Percentiles rank a stretch among this genome's conserved stretches.
These are phyloP conservation scores for Dasypolia templi DNA, from an alignment of 2,888 invertebrate genomes.

Conservation along the genomic window DNA sequence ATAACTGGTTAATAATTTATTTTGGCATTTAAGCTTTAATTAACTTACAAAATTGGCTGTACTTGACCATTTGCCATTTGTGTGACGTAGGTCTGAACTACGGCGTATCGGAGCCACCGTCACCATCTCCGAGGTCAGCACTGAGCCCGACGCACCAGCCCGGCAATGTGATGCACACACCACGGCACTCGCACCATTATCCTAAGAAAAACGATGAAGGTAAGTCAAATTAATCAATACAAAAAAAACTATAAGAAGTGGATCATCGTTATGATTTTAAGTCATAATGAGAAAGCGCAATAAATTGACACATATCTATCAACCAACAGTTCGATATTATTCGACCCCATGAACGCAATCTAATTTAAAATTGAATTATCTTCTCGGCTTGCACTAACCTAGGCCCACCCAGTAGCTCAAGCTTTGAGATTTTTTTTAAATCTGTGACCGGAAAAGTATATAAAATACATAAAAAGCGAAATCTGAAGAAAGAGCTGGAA, in stretches of 20 bases:
- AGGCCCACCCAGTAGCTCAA: neutral
- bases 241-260: no score
- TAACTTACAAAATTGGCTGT: neutral
- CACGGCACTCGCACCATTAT: conserved; percentile 91
- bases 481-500: neutral
- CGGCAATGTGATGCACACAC: conserved; percentile 85
- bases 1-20: neutral
- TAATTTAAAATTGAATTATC: neutral
- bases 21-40: neutral
- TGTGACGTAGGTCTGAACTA: conserved; percentile 82
- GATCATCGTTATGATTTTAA: neutral
- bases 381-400: neutral
- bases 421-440: neutral
- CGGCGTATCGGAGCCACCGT: conserved; percentile 89
- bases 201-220: conserved; percentile 93
- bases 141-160: conserved; percentile 88
- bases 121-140: conserved; percentile 88
- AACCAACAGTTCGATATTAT: neutral
- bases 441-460: neutral
- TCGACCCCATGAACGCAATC: neutral
- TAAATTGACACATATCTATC: neutral
- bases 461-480: neutral
- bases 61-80: neutral
- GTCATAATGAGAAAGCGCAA: neutral
- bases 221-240: conserved; percentile 69